phyloP scores from a whole-genome alignment of 1,140 invertebrate species.

The Drosophila neocordata region DNA sequence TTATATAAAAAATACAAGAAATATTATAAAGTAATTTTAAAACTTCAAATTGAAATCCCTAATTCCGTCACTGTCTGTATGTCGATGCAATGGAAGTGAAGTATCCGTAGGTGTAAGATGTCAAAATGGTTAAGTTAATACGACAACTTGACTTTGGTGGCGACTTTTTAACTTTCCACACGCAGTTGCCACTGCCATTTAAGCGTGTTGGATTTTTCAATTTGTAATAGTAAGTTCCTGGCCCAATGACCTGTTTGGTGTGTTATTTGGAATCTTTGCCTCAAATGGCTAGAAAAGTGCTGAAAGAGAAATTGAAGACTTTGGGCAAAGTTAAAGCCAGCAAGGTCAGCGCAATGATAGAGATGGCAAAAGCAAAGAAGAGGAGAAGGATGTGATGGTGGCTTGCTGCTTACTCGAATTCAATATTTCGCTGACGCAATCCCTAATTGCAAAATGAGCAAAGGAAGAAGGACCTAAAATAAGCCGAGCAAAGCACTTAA shows the following conservation, averaged over 20 bases:
- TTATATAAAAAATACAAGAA: no score
- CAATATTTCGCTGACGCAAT: slow-evolving; percentile 71
- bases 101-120: slow-evolving; percentile 52
- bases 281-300: background rate
- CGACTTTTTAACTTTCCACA: slow-evolving; percentile 66
- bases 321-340: slow-evolving; percentile 53
- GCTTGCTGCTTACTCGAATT: slow-evolving; percentile 45
- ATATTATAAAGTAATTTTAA: no score
- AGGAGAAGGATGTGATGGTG: no score
- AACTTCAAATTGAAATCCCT: no score
- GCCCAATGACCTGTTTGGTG: slow-evolving; percentile 61
- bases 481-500: slow-evolving; percentile 72
- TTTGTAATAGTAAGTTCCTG: slow-evolving; percentile 54
- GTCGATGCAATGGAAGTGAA: slow-evolving; percentile 6
- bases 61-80: slow-evolving; percentile 1
- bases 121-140: slow-evolving; percentile 76
- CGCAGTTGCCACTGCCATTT: slow-evolving; percentile 40
- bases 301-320: slow-evolving; percentile 34
- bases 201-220: slow-evolving; percentile 70
- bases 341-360: slow-evolving; percentile 32
- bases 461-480: slow-evolving; percentile 44
- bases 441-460: slow-evolving; percentile 58
- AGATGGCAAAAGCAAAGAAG: background rate
- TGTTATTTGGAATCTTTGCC: slow-evolving; percentile 35
- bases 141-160: slow-evolving; percentile 57